A percentile compares a stretch with the other conserved stretches of the same genome.
phyloP scores from a whole-genome alignment of 2,113 vertebrate genomes.

The Tetrax tetrax region DNA sequence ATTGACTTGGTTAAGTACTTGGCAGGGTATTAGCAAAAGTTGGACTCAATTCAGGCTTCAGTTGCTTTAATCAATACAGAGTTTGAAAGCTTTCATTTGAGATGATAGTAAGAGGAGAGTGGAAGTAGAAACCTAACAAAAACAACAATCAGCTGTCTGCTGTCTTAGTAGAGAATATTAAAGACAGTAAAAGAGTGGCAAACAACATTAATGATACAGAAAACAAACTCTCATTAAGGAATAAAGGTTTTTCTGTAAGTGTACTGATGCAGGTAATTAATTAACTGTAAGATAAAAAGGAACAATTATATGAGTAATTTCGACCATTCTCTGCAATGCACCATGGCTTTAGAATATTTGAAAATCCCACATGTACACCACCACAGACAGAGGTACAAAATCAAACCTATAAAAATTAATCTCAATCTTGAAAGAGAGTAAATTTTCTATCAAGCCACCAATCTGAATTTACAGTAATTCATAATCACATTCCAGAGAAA shows the following conservation, averaged over 20 bases:
- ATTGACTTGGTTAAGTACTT: conserved; percentile 26
- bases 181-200: not conserved
- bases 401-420: not conserved
- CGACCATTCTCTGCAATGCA: not conserved
- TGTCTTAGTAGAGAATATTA: not conserved
- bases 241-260: not conserved
- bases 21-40: not conserved
- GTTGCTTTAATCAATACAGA: conserved; percentile 22
- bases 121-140: not conserved
- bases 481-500: not conserved
- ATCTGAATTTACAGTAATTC: not conserved
- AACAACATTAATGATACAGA: not conserved
- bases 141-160: not conserved
- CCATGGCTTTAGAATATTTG: not conserved
- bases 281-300: not conserved
- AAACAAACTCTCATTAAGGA: conserved; percentile 31
- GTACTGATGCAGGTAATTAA: not conserved
- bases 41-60: conserved; percentile 37
- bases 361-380: not conserved
- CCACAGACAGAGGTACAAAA: not conserved
- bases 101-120: not conserved
- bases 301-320: not conserved
- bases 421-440: not conserved
- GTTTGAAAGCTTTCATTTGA: conserved; percentile 1
- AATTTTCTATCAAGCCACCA: not conserved